These are phyloP conservation scores for Bettongia penicillata DNA, from an alignment of 2,113 vertebrate genomes.

Conservation along the genomic window DNA sequence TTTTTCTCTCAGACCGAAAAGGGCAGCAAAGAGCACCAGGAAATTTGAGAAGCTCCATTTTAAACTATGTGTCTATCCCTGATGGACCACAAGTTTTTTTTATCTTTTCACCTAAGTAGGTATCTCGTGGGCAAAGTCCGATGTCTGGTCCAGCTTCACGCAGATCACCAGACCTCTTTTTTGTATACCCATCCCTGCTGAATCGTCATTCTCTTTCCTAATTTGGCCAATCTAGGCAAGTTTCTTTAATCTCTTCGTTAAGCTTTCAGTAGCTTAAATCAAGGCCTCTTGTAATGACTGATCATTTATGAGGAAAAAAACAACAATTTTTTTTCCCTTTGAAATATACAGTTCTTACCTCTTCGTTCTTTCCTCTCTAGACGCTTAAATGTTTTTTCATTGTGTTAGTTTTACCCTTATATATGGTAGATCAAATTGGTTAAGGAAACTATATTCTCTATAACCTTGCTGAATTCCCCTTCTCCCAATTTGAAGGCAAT, in stretches of 20 bases:
- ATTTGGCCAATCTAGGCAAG: neutral
- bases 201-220: neutral
- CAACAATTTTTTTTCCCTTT: neutral
- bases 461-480: neutral
- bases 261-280: neutral
- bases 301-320: neutral
- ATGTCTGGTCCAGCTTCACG: neutral
- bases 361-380: neutral
- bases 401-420: neutral
- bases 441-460: neutral
- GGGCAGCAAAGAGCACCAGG: neutral
- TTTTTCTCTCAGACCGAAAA: neutral
- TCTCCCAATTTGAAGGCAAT: neutral
- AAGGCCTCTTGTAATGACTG: neutral
- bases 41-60: neutral
- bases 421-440: neutral
- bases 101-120: neutral
- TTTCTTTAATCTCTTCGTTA: neutral
- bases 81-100: neutral
- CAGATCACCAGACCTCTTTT: neutral
- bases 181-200: neutral
- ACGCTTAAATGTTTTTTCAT: neutral
- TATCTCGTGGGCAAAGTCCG: neutral
- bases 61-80: neutral
- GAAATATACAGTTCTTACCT: neutral